Conservation (phyloP, 2,113 vertebrate species). For the Hyperopisus bebe region DNA sequence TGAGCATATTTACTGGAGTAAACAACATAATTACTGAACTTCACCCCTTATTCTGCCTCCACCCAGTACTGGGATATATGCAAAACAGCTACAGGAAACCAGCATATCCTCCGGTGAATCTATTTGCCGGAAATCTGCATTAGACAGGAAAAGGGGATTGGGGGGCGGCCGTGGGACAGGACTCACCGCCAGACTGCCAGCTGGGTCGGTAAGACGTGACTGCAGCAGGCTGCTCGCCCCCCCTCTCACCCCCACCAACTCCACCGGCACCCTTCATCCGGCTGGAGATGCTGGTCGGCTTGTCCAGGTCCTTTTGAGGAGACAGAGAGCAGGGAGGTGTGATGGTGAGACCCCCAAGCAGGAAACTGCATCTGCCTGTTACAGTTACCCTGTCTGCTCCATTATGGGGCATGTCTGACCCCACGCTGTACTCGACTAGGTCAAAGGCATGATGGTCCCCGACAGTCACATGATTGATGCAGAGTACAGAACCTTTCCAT, state of each 20-base stretch:
- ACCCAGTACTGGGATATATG: neutral
- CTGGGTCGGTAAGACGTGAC: slow-evolving; percentile 24
- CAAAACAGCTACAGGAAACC: neutral
- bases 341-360: neutral
- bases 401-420: neutral
- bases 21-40: neutral
- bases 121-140: neutral
- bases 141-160: neutral
- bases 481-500: neutral
- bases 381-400: neutral
- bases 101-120: neutral
- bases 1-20: neutral
- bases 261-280: slow-evolving; percentile 70
- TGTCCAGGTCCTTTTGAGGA: slow-evolving; percentile 45
- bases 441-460: neutral
- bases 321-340: slow-evolving; percentile 6
- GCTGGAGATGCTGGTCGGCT: slow-evolving; percentile 40
- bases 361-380: neutral
- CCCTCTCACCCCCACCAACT: slow-evolving; percentile 26
- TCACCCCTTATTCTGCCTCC: neutral
- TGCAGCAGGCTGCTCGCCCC: neutral
- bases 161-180: neutral
- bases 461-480: neutral
- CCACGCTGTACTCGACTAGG: neutral
- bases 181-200: slow-evolving; percentile 60